Conservation (phyloP, 2,113 vertebrate genomes). For the Phylloscopus whistleri region DNA sequence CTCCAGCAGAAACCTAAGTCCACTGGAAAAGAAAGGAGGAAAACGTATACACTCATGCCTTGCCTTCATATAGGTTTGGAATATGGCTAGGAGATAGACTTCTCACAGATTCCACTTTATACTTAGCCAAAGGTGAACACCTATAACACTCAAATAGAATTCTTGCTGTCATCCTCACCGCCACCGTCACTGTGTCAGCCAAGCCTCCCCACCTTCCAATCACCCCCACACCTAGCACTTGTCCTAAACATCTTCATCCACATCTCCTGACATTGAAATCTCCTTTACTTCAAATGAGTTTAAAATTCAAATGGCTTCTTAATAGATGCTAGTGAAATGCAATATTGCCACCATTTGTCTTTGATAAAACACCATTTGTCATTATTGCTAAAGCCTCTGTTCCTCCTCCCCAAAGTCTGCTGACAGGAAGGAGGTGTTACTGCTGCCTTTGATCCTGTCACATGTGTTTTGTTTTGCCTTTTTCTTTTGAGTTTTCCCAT, state of each 20-base stretch:
- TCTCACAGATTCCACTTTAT: not conserved
- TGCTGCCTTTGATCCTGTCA: not conserved
- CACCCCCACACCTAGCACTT: not conserved
- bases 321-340: conserved; percentile 34
- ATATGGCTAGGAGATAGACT: not conserved
- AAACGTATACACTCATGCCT: not conserved
- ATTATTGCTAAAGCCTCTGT: not conserved
- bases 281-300: conserved; percentile 40
- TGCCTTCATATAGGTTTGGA: not conserved
- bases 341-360: conserved; percentile 50
- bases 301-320: conserved; percentile 62
- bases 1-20: not conserved
- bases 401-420: conserved; percentile 20
- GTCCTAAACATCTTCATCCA: conserved; percentile 1
- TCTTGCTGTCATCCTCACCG: not conserved
- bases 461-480: not conserved
- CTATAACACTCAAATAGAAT: not conserved
- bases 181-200: not conserved
- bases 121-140: not conserved
- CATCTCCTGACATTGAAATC: conserved; percentile 24
- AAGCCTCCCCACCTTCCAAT: not conserved
- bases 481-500: not conserved
- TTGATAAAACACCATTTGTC: conserved; percentile 34
- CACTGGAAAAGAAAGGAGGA: not conserved
- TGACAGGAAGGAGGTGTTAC: conserved; percentile 5